Percentiles rank a stretch among this genome's conserved stretches.
These are phyloP conservation scores for Lota lota DNA, from an alignment of 2,113 vertebrate genomes.

Conservation along the genomic window DNA sequence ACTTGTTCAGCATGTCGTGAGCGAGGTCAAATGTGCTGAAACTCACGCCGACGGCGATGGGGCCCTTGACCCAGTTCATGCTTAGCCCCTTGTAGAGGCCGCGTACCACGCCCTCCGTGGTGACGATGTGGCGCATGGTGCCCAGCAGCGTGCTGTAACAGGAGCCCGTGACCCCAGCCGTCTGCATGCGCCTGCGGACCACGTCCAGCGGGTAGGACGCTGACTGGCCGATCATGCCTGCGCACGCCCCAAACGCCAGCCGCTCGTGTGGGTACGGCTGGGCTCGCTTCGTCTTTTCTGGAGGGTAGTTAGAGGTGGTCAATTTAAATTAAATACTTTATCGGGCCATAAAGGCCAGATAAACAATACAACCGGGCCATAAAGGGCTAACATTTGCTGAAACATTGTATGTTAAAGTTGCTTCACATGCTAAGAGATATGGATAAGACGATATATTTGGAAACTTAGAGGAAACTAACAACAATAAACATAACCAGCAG, in stretches of 20 bases:
- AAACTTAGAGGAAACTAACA: too few relatives aligned
- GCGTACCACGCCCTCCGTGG: constrained; percentile 81
- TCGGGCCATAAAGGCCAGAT: background rate
- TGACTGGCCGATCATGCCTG: constrained; percentile 90
- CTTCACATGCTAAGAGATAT: too few relatives aligned
- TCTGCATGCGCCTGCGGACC: constrained; percentile 96
- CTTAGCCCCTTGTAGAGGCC: constrained; percentile 97
- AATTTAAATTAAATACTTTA: background rate
- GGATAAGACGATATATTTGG: too few relatives aligned
- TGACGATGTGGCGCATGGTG: constrained; percentile 81
- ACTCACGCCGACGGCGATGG: constrained; percentile 91
- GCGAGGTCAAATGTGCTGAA: constrained; percentile 93
- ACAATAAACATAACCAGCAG: too few relatives aligned
- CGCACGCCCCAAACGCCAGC: constrained; percentile 89
- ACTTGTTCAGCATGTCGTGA: constrained; percentile 83
- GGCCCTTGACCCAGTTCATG: constrained; percentile 99
- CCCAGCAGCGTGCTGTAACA: constrained; percentile 75
- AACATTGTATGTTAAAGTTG: too few relatives aligned
- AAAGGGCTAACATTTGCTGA: too few relatives aligned
- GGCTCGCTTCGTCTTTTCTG: constrained; percentile 80
- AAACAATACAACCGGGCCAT: too few relatives aligned
- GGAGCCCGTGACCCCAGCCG: constrained; percentile 86
- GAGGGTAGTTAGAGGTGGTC: background rate
- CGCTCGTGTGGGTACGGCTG: constrained; percentile 87
- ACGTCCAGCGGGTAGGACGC: constrained; percentile 96